These are phyloP conservation scores for Vombatus ursinus DNA, from an alignment of 2,113 vertebrate genomes.

Conservation along the genomic window DNA sequence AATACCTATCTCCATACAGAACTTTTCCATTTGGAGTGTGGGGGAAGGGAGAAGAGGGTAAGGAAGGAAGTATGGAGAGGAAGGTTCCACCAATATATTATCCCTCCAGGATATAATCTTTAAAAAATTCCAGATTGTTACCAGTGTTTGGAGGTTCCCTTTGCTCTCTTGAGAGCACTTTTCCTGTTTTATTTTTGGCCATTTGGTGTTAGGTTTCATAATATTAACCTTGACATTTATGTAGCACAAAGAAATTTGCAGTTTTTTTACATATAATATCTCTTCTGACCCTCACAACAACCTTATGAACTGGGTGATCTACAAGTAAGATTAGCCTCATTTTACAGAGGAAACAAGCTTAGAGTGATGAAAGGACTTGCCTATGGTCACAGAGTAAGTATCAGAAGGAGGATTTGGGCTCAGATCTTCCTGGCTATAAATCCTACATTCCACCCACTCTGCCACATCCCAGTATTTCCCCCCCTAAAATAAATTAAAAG, in stretches of 20 bases:
- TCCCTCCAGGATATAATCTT: background rate
- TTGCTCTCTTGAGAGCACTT: background rate
- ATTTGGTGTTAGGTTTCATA: slow-evolving; percentile 1
- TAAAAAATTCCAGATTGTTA: background rate
- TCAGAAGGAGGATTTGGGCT: background rate
- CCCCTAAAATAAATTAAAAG: background rate
- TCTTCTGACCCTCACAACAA: background rate
- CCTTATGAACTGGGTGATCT: background rate
- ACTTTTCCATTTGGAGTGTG: background rate
- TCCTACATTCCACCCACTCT: background rate
- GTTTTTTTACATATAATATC: background rate
- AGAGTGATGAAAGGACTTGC: background rate
- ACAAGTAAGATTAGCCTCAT: background rate
- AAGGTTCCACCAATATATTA: background rate
- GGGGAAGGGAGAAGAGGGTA: background rate
- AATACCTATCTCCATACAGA: slow-evolving; percentile 1
- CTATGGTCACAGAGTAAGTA: background rate
- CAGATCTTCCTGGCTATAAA: background rate
- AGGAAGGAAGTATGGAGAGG: background rate
- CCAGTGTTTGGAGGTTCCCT: background rate
- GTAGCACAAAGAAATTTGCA: background rate
- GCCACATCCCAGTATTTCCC: background rate
- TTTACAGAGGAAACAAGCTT: background rate
- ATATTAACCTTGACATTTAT: background rate
- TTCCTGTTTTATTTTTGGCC: slow-evolving; percentile 34